These are phyloP conservation scores for Oncorhynchus masou DNA, from an alignment of 2,113 vertebrate genomes.

Conservation along the genomic window DNA sequence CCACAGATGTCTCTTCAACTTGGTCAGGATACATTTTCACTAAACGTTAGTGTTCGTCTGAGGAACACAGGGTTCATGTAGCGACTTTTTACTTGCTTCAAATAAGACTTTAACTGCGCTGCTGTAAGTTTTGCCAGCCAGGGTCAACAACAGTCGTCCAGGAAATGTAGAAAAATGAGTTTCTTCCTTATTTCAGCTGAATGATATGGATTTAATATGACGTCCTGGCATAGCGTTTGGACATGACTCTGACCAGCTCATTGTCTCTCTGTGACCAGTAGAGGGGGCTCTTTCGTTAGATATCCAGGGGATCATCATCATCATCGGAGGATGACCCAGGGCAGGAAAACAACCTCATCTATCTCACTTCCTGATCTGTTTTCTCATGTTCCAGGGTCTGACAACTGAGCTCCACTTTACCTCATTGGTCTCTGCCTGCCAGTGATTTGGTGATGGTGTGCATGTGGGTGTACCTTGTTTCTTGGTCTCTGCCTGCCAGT, in stretches of 20 bases:
- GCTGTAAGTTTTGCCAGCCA: slow-evolving; percentile 9
- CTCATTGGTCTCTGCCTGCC: neutral
- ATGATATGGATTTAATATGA: slow-evolving; percentile 27
- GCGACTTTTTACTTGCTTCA: too few species aligned
- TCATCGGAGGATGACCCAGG: slow-evolving; percentile 48
- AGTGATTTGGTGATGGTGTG: neutral
- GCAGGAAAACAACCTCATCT: slow-evolving; percentile 49
- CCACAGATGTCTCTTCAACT: too few species aligned
- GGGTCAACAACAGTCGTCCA: slow-evolving; percentile 13
- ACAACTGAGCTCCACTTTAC: slow-evolving; percentile 73
- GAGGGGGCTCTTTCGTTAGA: slow-evolving; percentile 53
- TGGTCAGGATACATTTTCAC: too few species aligned
- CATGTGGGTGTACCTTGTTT: slow-evolving; percentile 76
- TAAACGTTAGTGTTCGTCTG: too few species aligned
- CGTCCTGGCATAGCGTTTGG: slow-evolving; percentile 1
- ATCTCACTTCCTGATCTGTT: neutral
- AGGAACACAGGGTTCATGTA: too few species aligned
- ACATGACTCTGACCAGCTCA: neutral
- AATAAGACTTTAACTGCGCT: slow-evolving; percentile 1
- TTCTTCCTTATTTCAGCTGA: slow-evolving; percentile 13
- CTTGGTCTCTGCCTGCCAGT: slow-evolving; percentile 62
- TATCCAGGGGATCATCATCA: neutral
- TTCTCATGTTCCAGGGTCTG: slow-evolving; percentile 7
- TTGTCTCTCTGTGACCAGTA: slow-evolving; percentile 32
- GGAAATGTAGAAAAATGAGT: slow-evolving; percentile 24